Base-by-base conservation (phyloP, 53 echinoderm and acorn worm species). In the Zoroaster sp. region DNA sequence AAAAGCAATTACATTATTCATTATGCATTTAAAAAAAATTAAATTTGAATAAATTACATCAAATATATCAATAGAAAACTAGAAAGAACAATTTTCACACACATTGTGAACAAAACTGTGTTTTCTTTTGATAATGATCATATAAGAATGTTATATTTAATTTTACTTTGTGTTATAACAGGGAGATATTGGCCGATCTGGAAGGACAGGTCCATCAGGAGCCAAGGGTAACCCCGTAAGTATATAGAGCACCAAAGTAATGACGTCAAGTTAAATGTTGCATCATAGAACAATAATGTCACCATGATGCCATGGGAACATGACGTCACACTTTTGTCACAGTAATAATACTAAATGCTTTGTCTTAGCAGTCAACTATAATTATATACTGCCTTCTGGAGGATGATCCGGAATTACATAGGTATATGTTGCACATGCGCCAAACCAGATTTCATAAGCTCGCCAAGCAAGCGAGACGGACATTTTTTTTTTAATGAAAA, bases 131-230 rank as follows among this genome's bases (percentile, higher is more conserved):
- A 12, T 14, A 35, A 69, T 30, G 34, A 37, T 1, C 37, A 3
- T 40, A 49, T 2, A 49, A 33, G 33, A 46, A 4, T 7, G 15
- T 77, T 52, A 28, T 77, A 4, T 35, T 32, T 35, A 18, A 9
- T 67, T 30, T 17, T 34, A 39, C 5, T 68, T 17, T 40, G 35
- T 38, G 66, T 49, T 70, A 17, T 6, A 46, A 21, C 38, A 85
- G 85, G 85, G 85, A 85, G 71, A 49, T 20, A 51, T 47, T 46
- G 85, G 85, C 59, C 41, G 85, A 46, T 85, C 85, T 49, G 85
- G 85, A 7, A 46, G 70, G 7, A 85, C 85, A 5, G 85, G 85
- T 21, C 71, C 70, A n/a, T 38, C 49, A 31, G 85, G 85, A 85
- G 17, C 69, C 1, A 85, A 71, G 69, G 85, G 85, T 69, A 70